Percentiles rank a stretch among this genome's conserved stretches.
These are phyloP conservation scores for Promerops cafer DNA, from an alignment of 2,113 vertebrate genomes.

Conservation along the genomic window DNA sequence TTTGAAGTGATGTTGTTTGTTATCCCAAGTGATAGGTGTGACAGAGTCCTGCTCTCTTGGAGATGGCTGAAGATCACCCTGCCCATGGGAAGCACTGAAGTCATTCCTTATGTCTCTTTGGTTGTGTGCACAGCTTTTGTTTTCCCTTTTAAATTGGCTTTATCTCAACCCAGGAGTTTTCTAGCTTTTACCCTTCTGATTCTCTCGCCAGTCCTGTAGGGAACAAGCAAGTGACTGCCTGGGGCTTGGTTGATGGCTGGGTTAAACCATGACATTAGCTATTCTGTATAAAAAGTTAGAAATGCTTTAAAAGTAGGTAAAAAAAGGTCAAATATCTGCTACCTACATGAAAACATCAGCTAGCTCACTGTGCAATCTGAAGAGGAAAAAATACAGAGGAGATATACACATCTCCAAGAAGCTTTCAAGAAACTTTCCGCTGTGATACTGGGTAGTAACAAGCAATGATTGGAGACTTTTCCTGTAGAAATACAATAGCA, in stretches of 20 bases:
- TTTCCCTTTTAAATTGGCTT: neutral
- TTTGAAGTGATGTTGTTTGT: neutral
- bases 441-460: neutral
- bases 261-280: neutral
- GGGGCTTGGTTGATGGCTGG: neutral
- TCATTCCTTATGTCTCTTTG: neutral
- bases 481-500: neutral
- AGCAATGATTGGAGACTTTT: neutral
- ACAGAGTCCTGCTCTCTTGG: neutral
- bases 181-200: neutral
- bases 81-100: neutral
- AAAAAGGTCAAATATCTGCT: neutral
- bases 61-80: neutral
- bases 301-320: neutral
- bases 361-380: neutral
- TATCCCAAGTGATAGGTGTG: neutral
- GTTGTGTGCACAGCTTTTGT: accelerated
- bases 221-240: neutral
- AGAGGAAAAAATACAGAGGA: neutral
- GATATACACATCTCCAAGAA: neutral
- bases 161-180: neutral
- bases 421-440: neutral
- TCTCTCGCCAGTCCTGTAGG: neutral
- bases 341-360: neutral
- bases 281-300: neutral